Percentiles rank a stretch among this genome's conserved stretches.
Evolutionary conservation across 2,888 invertebrate species (phyloP).

Genomic region (Metopia argyrocephala): DNA sequence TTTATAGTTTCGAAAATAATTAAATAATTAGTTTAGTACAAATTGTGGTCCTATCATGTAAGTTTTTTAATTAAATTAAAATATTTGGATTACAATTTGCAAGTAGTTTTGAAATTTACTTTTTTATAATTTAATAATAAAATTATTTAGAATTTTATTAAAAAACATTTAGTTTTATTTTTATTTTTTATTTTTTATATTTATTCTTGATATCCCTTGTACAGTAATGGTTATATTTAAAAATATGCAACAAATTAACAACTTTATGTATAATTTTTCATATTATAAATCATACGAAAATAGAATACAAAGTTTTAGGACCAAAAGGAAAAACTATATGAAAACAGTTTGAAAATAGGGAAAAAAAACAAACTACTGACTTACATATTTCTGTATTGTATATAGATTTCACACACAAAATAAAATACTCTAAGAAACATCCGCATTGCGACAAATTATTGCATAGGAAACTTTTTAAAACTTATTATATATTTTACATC

Average conservation of each 20-base stretch:
- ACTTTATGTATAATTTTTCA: slow-evolving; percentile 46
- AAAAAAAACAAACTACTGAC: slow-evolving; percentile 4
- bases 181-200: too few species aligned
- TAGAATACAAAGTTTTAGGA: slow-evolving; percentile 28
- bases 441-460: slow-evolving; percentile 71
- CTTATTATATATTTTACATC: slow-evolving; percentile 43
- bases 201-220: too few species aligned
- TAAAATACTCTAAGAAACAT: slow-evolving; percentile 56
- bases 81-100: not conserved
- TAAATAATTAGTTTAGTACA: too few species aligned
- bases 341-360: slow-evolving; percentile 43
- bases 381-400: not conserved
- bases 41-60: too few species aligned
- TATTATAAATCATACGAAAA: slow-evolving; percentile 57
- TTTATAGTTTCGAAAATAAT: too few species aligned
- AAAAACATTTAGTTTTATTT: too few species aligned
- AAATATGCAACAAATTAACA: slow-evolving; percentile 51
- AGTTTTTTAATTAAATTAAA: too few species aligned
- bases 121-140: not conserved
- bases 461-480: slow-evolving; percentile 61
- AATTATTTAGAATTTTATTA: too few species aligned
- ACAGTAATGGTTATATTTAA: too few species aligned
- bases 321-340: slow-evolving; percentile 14
- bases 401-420: slow-evolving; percentile 17
- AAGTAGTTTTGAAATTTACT: not conserved